phyloP scores from a whole-genome alignment of 2,797 vertebrate species.

The Melanogrammus aeglefinus region DNA sequence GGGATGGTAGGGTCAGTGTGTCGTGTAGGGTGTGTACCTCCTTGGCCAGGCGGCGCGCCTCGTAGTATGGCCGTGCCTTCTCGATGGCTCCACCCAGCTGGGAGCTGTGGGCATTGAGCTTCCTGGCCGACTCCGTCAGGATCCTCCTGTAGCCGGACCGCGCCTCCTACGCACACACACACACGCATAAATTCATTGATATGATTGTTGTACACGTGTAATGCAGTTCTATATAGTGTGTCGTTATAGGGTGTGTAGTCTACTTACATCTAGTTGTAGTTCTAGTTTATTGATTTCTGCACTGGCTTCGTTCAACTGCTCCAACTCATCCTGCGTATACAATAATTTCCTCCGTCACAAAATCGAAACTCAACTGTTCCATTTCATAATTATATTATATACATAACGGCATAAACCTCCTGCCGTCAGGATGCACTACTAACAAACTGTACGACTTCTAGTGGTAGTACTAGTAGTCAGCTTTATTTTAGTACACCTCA shows the following conservation, averaged over 20 bases:
- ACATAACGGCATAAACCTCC: background rate
- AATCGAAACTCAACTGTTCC: background rate
- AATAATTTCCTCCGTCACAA: background rate
- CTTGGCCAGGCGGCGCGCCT: constrained; percentile 87
- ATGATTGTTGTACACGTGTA: background rate
- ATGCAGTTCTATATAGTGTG: background rate
- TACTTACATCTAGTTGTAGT: constrained; percentile 87
- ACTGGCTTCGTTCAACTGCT: constrained; percentile 91
- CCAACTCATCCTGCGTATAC: constrained; percentile 84
- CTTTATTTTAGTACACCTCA: background rate
- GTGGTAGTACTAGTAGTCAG: background rate
- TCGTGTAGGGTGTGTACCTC: constrained; percentile 71
- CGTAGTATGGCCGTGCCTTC: constrained; percentile 91
- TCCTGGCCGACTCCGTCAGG: constrained; percentile 89
- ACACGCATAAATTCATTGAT: too few relatives aligned
- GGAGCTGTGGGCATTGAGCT: constrained; percentile 87
- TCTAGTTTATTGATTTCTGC: constrained; percentile 91
- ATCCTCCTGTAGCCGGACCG: constrained; percentile 88
- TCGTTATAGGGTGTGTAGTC: background rate
- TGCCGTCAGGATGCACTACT: background rate
- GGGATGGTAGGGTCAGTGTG: too few relatives aligned
- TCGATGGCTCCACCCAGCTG: constrained; percentile 89
- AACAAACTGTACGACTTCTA: background rate
- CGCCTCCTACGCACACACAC: constrained; percentile 76
- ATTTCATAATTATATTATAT: background rate